Conservation (phyloP, 2,888 invertebrate genomes). For the Taenaris catops region DNA sequence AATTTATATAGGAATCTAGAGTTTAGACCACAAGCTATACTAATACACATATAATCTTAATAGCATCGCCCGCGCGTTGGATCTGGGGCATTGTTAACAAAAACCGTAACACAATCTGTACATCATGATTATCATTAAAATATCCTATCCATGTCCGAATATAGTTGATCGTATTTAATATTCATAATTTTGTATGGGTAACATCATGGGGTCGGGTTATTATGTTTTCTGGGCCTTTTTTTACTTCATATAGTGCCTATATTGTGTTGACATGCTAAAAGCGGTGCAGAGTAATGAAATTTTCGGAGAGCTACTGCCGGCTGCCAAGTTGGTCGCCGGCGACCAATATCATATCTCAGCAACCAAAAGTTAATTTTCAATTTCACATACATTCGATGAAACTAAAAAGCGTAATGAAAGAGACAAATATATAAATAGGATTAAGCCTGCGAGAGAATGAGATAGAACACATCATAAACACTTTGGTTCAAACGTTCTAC, state of each 20-base stretch:
- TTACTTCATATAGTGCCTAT: slow-evolving; percentile 9
- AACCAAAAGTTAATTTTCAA: no score
- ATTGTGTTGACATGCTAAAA: slow-evolving; percentile 14
- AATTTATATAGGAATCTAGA: no score
- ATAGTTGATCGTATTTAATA: slow-evolving; percentile 41
- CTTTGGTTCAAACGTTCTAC: no score
- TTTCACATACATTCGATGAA: no score
- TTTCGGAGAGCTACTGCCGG: not conserved
- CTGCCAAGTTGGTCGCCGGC: no score
- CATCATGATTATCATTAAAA: slow-evolving; percentile 52
- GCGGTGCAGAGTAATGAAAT: slow-evolving; percentile 23
- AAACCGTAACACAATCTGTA: slow-evolving; percentile 38
- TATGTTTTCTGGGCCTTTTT: slow-evolving; percentile 22
- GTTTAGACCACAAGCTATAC: no score
- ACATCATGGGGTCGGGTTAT: slow-evolving; percentile 21
- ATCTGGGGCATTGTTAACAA: slow-evolving; percentile 22
- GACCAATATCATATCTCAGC: no score
- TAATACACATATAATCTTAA: no score
- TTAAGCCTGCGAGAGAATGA: no score
- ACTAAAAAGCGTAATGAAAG: no score
- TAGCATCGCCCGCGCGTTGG: slow-evolving; percentile 8
- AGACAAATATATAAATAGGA: no score
- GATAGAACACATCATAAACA: no score
- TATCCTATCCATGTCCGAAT: slow-evolving; percentile 35
- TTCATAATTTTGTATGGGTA: slow-evolving; percentile 49